Evolutionary conservation across 23 tunicate species (phyloP).

Genomic region (Oikopleura vanhoeffeni): DNA sequence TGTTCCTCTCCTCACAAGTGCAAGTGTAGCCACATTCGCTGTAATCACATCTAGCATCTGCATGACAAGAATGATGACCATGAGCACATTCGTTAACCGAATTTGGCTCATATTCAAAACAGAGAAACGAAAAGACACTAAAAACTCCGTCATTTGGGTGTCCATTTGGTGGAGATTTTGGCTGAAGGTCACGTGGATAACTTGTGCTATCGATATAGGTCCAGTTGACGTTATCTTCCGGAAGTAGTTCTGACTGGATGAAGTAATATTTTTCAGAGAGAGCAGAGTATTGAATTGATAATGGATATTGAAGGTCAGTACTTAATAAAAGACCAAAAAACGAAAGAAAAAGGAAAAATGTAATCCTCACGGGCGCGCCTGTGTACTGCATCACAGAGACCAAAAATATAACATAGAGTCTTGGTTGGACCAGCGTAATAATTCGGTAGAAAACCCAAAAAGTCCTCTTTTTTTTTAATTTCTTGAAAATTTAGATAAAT

Average conservation of each 20-base stretch:
- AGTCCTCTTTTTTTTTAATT: no score
- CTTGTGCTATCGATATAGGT: neutral
- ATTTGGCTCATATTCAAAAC: neutral
- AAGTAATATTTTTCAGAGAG: neutral
- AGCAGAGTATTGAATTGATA: neutral
- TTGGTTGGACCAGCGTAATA: no score
- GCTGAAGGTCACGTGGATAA: neutral
- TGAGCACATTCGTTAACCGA: neutral
- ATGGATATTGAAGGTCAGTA: neutral
- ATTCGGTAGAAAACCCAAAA: no score
- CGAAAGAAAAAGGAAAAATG: no score
- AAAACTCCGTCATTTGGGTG: neutral
- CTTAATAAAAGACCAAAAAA: no score
- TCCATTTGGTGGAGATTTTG: neutral
- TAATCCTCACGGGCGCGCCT: no score
- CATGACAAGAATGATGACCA: neutral
- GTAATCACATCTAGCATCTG: neutral
- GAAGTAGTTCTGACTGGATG: neutral
- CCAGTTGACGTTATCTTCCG: neutral
- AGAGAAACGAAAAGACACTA: neutral
- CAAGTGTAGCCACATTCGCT: neutral
- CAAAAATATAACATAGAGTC: no score
- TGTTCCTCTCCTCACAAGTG: neutral
- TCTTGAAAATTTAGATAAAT: no score
- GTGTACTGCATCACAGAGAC: no score